Conservation (phyloP, 1,140 invertebrate species). For the Solenopsis invicta region DNA sequence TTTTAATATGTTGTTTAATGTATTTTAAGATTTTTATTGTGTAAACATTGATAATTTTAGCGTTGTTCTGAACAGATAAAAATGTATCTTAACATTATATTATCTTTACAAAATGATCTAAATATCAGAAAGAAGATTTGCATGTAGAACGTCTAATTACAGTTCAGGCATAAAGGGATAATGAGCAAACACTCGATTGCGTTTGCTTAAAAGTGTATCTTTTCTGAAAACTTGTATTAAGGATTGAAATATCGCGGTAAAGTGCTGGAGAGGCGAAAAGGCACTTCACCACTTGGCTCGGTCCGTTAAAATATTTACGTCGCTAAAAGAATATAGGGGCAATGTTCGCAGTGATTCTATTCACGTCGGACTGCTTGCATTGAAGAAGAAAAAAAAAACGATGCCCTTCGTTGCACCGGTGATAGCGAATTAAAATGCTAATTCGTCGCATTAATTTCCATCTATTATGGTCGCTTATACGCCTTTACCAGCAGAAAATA, state of each 20-base stretch:
- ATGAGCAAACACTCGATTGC: constrained; percentile 3
- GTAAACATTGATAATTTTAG: neutral
- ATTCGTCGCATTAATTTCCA: constrained; percentile 80
- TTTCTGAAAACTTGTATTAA: constrained; percentile 25
- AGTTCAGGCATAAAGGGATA: neutral
- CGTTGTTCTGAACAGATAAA: neutral
- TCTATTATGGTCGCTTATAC: constrained; percentile 68
- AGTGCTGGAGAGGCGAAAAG: constrained; percentile 41
- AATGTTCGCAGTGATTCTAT: constrained; percentile 16
- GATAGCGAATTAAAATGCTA: constrained; percentile 81
- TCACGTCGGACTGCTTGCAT: constrained; percentile 15
- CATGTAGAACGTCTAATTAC: neutral
- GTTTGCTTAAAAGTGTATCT: neutral
- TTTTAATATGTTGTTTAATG: constrained; percentile 3
- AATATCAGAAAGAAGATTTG: constrained; percentile 15
- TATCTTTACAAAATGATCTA: neutral
- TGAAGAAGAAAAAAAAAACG: constrained; percentile 56
- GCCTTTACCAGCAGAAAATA: constrained; percentile 43
- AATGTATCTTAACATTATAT: constrained; percentile 5
- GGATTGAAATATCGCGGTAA: constrained; percentile 34
- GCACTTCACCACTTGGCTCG: constrained; percentile 59
- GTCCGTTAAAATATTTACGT: constrained; percentile 69
- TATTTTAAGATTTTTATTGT: neutral
- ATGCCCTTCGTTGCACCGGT: constrained; percentile 64
- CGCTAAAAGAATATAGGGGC: constrained; percentile 52